phyloP scores from a whole-genome alignment of 2,888 invertebrate species.

The Nomada fabriciana region DNA sequence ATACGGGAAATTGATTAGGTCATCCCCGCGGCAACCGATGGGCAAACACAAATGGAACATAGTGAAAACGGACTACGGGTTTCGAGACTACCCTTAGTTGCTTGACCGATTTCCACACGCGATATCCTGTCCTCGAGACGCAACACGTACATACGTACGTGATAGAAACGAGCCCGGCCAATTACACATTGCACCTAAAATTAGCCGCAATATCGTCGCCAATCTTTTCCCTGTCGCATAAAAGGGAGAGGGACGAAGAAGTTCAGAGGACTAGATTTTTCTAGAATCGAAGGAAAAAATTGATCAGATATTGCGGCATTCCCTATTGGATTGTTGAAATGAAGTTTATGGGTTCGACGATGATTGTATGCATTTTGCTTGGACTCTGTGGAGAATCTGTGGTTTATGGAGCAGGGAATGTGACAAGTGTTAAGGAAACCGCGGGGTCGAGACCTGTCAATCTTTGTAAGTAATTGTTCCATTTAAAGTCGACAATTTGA shows the following conservation, averaged over 20 bases:
- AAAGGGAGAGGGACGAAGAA: neutral
- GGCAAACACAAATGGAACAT: conserved; percentile 78
- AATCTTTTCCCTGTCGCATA: neutral
- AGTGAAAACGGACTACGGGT: conserved; percentile 12
- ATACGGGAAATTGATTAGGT: conserved; percentile 79
- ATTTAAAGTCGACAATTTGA: too few relatives aligned
- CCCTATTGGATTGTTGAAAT: neutral
- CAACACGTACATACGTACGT: neutral
- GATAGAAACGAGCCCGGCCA: neutral
- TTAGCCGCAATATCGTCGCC: neutral
- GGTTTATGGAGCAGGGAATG: neutral
- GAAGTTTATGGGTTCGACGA: conserved; percentile 2
- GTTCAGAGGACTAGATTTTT: neutral
- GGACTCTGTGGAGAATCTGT: neutral
- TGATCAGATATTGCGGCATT: neutral
- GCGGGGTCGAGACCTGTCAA: conserved; percentile 70
- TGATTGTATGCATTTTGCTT: conserved; percentile 5
- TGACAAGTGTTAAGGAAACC: neutral
- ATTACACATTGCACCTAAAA: neutral
- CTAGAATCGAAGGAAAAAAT: neutral
- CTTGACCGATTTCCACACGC: conserved; percentile 56
- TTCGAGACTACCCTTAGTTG: conserved; percentile 55
- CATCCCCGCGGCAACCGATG: conserved; percentile 83
- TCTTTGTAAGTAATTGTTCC: conserved; percentile 70
- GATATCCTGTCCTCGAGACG: conserved; percentile 34